A percentile compares a stretch with the other conserved stretches of the same genome.
Conservation (phyloP, 2,113 vertebrate genomes). For the Osmerus eperlanus region DNA sequence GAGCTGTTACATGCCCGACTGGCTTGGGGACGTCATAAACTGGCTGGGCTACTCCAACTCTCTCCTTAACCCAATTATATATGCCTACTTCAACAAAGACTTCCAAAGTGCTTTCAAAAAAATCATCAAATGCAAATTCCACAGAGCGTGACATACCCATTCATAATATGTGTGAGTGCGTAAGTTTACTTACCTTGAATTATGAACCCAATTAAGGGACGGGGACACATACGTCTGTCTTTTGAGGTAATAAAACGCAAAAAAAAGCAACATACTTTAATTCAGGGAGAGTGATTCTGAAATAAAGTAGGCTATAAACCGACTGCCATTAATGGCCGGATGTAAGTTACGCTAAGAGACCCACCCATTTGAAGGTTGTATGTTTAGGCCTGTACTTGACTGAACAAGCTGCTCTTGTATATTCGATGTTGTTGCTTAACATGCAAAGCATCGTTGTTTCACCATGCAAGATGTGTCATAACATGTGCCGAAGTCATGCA, state of each 20-base stretch:
- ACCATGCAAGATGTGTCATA: slow-evolving; percentile 58
- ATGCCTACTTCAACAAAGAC: slow-evolving; percentile 99
- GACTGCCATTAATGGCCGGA: background rate
- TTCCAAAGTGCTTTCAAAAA: slow-evolving; percentile 98
- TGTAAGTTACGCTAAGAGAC: background rate
- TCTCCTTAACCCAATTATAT: slow-evolving; percentile 95
- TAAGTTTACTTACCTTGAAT: slow-evolving; percentile 10
- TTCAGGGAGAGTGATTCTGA: slow-evolving; percentile 57
- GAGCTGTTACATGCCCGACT: slow-evolving; percentile 87
- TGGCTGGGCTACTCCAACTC: slow-evolving; percentile 99
- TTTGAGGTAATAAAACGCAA: slow-evolving; percentile 24
- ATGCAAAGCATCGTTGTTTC: slow-evolving; percentile 58
- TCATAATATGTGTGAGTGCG: slow-evolving; percentile 2
- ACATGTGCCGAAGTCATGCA: slow-evolving; percentile 61
- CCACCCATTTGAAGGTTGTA: background rate
- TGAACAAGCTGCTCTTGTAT: slow-evolving; percentile 61
- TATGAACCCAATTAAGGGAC: slow-evolving; percentile 8
- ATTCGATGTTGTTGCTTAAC: slow-evolving; percentile 64
- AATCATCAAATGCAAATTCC: slow-evolving; percentile 94
- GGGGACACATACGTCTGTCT: slow-evolving; percentile 15
- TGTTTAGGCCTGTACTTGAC: slow-evolving; percentile 10
- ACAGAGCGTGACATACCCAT: slow-evolving; percentile 68
- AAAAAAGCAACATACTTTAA: slow-evolving; percentile 34
- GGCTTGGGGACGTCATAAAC: slow-evolving; percentile 88
- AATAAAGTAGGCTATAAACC: slow-evolving; percentile 20